Percentiles rank a stretch among this genome's conserved stretches.
Evolutionary conservation across 2,888 invertebrate species (phyloP).

Genomic region (Heliconius erato): DNA sequence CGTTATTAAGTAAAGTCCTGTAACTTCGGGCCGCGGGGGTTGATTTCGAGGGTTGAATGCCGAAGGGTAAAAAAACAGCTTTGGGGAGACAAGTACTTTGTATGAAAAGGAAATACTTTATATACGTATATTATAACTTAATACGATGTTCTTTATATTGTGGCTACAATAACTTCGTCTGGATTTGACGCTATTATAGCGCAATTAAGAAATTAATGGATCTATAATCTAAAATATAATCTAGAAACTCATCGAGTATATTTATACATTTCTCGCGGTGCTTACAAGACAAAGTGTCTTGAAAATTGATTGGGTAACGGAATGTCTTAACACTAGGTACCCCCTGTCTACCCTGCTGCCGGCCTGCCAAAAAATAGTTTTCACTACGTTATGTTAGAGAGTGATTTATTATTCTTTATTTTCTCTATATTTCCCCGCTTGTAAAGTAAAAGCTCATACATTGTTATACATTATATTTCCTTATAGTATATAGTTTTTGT

Average conservation of each 20-base stretch:
- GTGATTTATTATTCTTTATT: too few relatives aligned
- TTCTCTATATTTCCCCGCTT: too few relatives aligned
- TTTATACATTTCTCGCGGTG: too few relatives aligned
- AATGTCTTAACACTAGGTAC: background rate
- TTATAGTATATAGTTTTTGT: too few relatives aligned
- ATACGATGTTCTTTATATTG: conserved; percentile 37
- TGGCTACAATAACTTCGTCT: conserved; percentile 58
- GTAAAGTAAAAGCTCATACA: too few relatives aligned
- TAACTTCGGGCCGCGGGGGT: conserved; percentile 49
- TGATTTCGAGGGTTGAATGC: conserved; percentile 49
- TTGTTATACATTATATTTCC: too few relatives aligned
- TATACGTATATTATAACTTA: conserved; percentile 19
- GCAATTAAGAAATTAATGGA: background rate
- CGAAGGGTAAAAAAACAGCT: conserved; percentile 51
- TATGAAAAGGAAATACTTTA: conserved; percentile 36
- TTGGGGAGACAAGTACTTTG: conserved; percentile 42
- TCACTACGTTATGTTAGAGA: too few relatives aligned
- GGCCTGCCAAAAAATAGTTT: too few relatives aligned
- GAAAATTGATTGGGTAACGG: too few relatives aligned
- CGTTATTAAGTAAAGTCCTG: conserved; percentile 37
- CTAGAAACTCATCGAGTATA: too few relatives aligned
- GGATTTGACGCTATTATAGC: background rate
- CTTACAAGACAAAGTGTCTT: too few relatives aligned
- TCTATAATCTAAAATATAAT: too few relatives aligned
- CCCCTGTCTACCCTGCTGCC: background rate